Base-by-base conservation (phyloP, 35 echinoderm and acorn worm species). In the Hemicentrotus pulcherrimus region DNA sequence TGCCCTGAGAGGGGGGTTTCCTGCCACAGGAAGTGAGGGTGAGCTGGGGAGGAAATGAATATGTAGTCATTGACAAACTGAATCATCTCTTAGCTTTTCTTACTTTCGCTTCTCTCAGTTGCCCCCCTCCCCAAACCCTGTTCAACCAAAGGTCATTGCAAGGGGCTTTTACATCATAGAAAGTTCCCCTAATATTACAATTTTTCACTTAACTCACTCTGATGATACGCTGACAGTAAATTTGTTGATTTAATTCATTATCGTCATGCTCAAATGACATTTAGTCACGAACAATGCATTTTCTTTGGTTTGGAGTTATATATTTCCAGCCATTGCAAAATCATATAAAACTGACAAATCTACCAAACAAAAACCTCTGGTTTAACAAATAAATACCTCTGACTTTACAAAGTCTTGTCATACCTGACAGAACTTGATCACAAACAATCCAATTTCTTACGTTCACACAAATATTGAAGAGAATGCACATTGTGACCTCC, bases 21-120 rank as follows among this genome's bases (percentile, higher is more conserved):
- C 91, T 93, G 91, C 16, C 4, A 31, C 91, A 93, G 91, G 91
- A 93, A 58, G 48, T 31, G 45, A 58, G 91, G 91, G 91, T 93
- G 91, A 93, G 48, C 48, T 31, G 9, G 11, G 30, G 48, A 93
- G 91, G 91, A 93, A 93, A 58, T 93, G 91, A 58, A 93, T 93
- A 93, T 93, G 30, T 33, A 93, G 91, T 93, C 91, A 93, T 93
- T 93, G 91, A 93, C 48, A 58, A 93, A 31, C 91, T 93, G 45
- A 93, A 50, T 93, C 91, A 93, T 93, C n/a, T 46, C 46, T 4
- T n/a, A 31, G 91, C 13, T 93, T 58, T 50, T 47, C 88, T 58
- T 31, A 31, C 46, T 48, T 93, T 93, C 22, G 32, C 48, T 90
- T 35, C 88, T 90, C 88, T 90, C 32, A 22, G 19, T 78, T 28